Evolutionary conservation across 2,113 vertebrate species (phyloP).

Genomic region (Petrocephalus microphthalmus): DNA sequence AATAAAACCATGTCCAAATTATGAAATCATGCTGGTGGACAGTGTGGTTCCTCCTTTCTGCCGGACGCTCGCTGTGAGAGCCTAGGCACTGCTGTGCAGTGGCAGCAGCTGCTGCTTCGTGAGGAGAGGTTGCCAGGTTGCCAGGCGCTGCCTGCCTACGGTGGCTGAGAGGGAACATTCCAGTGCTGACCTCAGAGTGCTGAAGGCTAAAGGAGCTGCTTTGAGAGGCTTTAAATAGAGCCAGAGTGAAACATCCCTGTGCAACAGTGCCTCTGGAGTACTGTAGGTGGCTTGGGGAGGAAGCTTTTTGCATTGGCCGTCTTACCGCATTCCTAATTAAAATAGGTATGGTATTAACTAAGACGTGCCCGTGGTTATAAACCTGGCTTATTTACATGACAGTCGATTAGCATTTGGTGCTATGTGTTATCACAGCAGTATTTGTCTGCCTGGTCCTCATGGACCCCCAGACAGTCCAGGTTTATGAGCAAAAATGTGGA

Average conservation of each 20-base stretch:
- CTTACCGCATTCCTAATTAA: not conserved
- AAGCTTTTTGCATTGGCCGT: not conserved
- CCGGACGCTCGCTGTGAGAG: not conserved
- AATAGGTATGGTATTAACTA: not conserved
- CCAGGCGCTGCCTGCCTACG: not conserved
- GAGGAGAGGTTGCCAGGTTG: not conserved
- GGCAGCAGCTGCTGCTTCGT: not conserved
- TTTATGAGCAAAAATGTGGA: not conserved
- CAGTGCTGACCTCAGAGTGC: not conserved
- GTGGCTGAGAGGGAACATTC: not conserved
- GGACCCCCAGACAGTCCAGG: not conserved
- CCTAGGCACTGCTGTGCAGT: not conserved
- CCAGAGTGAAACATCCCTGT: not conserved
- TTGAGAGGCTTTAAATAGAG: not conserved
- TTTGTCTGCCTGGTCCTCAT: not conserved
- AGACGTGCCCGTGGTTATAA: not conserved
- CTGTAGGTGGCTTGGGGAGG: not conserved
- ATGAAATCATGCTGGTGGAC: constrained; percentile 1
- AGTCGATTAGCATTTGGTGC: not conserved
- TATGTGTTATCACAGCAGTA: not conserved
- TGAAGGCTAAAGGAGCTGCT: not conserved
- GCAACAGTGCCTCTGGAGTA: not conserved
- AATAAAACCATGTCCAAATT: constrained; percentile 6
- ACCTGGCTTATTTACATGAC: not conserved
- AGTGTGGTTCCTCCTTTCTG: not conserved